Evolutionary conservation across 2,888 invertebrate genomes (phyloP).

Genomic region (Heliconius ismenius): DNA sequence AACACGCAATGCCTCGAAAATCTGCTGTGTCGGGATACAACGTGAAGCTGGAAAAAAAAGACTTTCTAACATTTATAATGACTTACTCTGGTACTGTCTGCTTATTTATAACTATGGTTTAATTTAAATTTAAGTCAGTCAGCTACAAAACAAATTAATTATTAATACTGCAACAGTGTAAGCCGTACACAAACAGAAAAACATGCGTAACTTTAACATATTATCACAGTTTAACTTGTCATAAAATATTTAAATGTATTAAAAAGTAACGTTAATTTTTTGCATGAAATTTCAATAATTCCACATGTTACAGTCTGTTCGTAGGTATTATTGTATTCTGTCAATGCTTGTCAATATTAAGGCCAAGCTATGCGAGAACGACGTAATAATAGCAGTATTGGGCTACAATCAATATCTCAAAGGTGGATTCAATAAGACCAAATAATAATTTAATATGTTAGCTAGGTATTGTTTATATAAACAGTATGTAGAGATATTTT

Average conservation of each 20-base stretch:
- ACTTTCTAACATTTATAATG: neutral
- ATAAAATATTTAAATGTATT: too few species aligned
- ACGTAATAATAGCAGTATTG: neutral
- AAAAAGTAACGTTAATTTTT: neutral
- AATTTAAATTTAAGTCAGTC: neutral
- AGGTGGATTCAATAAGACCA: neutral
- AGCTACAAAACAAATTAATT: too few species aligned
- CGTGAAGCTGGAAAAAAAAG: too few species aligned
- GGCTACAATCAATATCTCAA: neutral
- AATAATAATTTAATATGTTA: neutral
- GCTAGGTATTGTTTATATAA: neutral
- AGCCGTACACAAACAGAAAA: too few species aligned
- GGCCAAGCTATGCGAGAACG: neutral
- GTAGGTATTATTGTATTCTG: neutral
- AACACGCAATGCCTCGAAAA: neutral
- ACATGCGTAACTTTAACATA: too few species aligned
- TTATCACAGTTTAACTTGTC: too few species aligned
- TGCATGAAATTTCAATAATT: neutral
- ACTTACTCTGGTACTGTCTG: neutral
- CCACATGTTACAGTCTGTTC: neutral
- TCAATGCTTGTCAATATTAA: constrained; percentile 12
- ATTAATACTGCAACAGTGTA: too few species aligned
- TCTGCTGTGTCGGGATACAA: too few species aligned
- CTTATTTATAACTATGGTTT: neutral
- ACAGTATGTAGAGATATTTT: neutral